phyloP scores from a whole-genome alignment of 2,113 vertebrate species.

The Oreochromis niloticus region DNA sequence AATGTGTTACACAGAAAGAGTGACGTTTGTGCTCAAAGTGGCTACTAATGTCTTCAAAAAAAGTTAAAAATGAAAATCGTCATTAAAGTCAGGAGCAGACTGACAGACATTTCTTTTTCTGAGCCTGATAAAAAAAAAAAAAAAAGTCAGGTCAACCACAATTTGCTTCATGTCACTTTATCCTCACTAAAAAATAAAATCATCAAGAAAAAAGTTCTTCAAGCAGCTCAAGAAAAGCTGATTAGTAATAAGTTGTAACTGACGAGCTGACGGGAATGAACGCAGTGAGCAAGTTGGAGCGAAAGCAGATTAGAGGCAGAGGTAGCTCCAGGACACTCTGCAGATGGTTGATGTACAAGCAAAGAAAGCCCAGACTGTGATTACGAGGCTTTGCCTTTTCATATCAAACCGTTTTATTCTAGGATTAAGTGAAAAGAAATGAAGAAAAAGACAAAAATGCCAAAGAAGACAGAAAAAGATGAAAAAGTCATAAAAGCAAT shows the following conservation, averaged over 20 bases:
- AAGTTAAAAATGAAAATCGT: neutral
- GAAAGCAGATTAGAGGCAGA: neutral
- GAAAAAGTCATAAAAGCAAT: neutral
- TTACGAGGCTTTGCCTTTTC: neutral
- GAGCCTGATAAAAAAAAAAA: fast-evolving
- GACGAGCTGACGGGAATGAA: neutral
- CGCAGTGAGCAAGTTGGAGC: neutral
- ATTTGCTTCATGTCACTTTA: neutral
- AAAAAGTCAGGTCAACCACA: fast-evolving
- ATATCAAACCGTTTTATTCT: neutral
- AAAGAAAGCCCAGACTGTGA: neutral
- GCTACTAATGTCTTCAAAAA: neutral
- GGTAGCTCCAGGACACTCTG: neutral
- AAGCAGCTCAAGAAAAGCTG: fast-evolving
- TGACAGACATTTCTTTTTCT: neutral
- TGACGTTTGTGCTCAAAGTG: fast-evolving
- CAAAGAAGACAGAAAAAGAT: neutral
- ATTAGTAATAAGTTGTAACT: neutral
- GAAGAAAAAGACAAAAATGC: neutral
- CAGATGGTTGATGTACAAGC: neutral
- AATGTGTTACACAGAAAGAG: neutral
- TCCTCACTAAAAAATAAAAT: neutral
- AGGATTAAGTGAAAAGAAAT: fast-evolving
- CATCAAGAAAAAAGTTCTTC: neutral
- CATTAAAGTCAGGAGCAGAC: neutral